A percentile compares a stretch with the other conserved stretches of the same genome.
phyloP scores from a whole-genome alignment of 1,140 invertebrate genomes.

The Orchesella cincta region DNA sequence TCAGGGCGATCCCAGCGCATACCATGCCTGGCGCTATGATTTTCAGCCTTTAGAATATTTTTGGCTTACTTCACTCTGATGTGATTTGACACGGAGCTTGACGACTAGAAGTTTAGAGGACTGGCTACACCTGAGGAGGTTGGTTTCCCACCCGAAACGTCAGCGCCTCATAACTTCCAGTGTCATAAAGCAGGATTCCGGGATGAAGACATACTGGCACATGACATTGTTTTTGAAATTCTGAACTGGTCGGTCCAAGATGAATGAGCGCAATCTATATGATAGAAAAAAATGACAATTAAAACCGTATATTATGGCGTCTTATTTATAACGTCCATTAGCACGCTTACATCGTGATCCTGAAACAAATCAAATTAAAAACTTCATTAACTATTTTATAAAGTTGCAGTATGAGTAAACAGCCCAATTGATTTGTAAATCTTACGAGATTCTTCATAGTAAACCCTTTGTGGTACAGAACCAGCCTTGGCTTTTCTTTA shows the following conservation, averaged over 20 bases:
- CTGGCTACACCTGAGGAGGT: not conserved
- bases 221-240: conserved; percentile 31
- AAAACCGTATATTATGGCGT: too few relatives aligned
- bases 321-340: too few relatives aligned
- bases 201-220: conserved; percentile 33
- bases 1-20: not conserved
- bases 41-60: not conserved
- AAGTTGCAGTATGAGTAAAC: not conserved
- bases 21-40: not conserved
- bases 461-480: conserved; percentile 44
- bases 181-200: conserved; percentile 26
- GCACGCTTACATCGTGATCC: conserved; percentile 27
- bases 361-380: not conserved
- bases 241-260: conserved; percentile 22
- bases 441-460: conserved; percentile 28
- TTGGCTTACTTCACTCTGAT: not conserved
- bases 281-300: too few relatives aligned
- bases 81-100: not conserved
- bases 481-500: conserved; percentile 24
- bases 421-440: not conserved
- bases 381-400: not conserved
- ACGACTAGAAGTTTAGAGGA: not conserved
- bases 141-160: conserved; percentile 1
- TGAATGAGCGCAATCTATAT: too few relatives aligned
- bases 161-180: conserved; percentile 13